Percentiles rank a stretch among this genome's conserved stretches.
These are phyloP conservation scores for Clarias macrocephalus DNA, from an alignment of 2,113 vertebrate genomes.

Conservation along the genomic window DNA sequence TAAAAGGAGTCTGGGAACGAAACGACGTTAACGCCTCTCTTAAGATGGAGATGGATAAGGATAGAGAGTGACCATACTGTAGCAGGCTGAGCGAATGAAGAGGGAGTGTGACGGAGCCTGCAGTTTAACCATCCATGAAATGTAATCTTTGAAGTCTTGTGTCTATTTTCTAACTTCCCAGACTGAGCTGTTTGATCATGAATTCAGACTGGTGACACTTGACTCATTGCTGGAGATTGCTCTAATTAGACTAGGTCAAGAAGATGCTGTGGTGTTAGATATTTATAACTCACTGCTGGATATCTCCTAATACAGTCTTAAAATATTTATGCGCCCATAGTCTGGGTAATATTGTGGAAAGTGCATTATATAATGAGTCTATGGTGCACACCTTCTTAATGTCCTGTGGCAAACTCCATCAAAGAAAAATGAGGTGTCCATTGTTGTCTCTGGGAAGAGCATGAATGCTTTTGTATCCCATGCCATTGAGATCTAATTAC, in stretches of 20 bases:
- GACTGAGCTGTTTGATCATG: slow-evolving; percentile 20
- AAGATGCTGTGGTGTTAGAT: slow-evolving; percentile 32
- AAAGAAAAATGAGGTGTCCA: slow-evolving; percentile 32
- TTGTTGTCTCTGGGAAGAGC: slow-evolving; percentile 17
- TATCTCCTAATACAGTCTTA: slow-evolving; percentile 18
- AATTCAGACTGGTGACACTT: slow-evolving; percentile 11
- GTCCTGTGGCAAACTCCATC: slow-evolving; percentile 24
- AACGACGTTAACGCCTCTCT: slow-evolving; percentile 42
- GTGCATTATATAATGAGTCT: slow-evolving; percentile 36
- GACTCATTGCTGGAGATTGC: slow-evolving; percentile 27
- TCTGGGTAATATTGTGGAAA: slow-evolving; percentile 23
- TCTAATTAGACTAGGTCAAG: slow-evolving; percentile 33
- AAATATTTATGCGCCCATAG: slow-evolving; percentile 30
- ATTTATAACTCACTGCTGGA: slow-evolving; percentile 36
- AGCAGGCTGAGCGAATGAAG: slow-evolving; percentile 51
- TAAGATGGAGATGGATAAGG: slow-evolving; percentile 4
- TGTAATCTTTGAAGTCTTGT: slow-evolving; percentile 18
- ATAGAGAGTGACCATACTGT: slow-evolving; percentile 32
- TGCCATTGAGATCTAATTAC: slow-evolving; percentile 25
- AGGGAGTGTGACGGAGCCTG: slow-evolving; percentile 48
- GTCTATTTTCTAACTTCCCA: slow-evolving; percentile 1
- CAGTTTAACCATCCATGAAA: slow-evolving; percentile 32
- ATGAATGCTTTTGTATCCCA: slow-evolving; percentile 18
- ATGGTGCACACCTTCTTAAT: neutral
- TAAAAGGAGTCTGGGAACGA: slow-evolving; percentile 45